Conservation (phyloP, 2,888 invertebrate genomes). For the Dicyrtomina minuta region DNA sequence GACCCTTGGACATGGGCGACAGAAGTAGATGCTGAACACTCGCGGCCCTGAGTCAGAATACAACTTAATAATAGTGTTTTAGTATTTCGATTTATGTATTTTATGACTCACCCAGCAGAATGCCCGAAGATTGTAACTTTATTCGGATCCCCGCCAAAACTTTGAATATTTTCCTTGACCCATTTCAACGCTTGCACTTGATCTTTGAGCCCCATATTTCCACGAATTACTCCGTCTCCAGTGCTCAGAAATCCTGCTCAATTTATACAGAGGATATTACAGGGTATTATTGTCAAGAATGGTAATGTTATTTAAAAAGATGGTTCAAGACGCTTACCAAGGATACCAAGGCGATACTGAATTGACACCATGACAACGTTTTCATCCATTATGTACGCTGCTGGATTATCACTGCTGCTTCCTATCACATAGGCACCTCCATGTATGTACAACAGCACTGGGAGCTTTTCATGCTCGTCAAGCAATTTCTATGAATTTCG, state of each 20-base stretch:
- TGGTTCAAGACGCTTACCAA: background rate
- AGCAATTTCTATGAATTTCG: too few relatives aligned
- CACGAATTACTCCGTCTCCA: background rate
- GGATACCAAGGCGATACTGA: constrained; percentile 1
- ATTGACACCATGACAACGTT: background rate
- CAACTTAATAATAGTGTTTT: background rate
- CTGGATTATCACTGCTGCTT: background rate
- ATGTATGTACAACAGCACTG: background rate
- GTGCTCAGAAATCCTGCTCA: constrained; percentile 6
- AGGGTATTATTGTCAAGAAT: background rate
- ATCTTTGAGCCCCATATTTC: constrained; percentile 12
- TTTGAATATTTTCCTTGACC: background rate
- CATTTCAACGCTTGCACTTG: background rate
- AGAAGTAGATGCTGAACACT: background rate
- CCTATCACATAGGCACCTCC: constrained; percentile 6
- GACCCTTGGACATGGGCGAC: background rate
- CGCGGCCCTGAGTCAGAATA: background rate
- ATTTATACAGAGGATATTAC: too few relatives aligned
- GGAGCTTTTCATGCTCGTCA: background rate
- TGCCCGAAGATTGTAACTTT: background rate
- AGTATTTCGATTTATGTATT: background rate
- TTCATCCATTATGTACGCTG: background rate
- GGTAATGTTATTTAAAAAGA: background rate
- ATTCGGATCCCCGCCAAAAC: background rate
- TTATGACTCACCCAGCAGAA: background rate